Evolutionary conservation across 2,113 vertebrate genomes (phyloP), one percentile per base, ranked within the genome.

Genomic region (Anolis sagrei): DNA sequence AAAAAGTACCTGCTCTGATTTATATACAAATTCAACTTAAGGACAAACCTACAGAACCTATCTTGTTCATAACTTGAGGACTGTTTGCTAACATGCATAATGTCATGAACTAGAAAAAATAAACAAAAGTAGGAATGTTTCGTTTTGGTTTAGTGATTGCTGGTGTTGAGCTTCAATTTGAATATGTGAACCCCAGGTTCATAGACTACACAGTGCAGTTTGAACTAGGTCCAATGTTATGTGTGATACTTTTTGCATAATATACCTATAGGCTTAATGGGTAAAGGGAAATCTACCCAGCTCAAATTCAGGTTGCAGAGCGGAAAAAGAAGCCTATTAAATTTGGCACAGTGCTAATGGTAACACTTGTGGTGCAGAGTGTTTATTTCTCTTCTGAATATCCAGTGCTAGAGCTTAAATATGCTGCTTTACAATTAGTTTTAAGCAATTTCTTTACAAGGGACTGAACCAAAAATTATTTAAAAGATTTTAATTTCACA

Each of bases 51-150:
- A n/a, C n/a, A n/a, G n/a, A n/a, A n/a, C n/a, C n/a, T n/a, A n/a
- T n/a, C n/a, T n/a, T n/a, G n/a, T n/a, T n/a, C n/a, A n/a, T n/a
- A 44, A 44, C 39, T 44, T 44, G 39, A 5, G 39, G 39, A 44
- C 39, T 44, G 39, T 44, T 44, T 75, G 23, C 23, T 78, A 25
- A 82, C 77, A 18, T 25, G 19, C 34, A 32, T 58, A 79, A 25
- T 19, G 34, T 11, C 61, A 62, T 39, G 68, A 61, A 8, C 7
- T 48, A n/a, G 62, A 80, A 25, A 82, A 66, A 80, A 83, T 66
- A 51, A 91, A 89, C 34, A 74, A 64, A 86, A 85, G 25, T 81
- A 74, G 72, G 1, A 48, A 80, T 85, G 3, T 76, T 82, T 32
- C 44, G 18, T 76, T 61, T 36, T 21, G 84, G 0, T 73, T 5